A percentile compares a stretch with the other conserved stretches of the same genome.
Conservation (phyloP, 30 jellyfish, hydroid and myxozoan genomes). For the Catostylus mosaicus region DNA sequence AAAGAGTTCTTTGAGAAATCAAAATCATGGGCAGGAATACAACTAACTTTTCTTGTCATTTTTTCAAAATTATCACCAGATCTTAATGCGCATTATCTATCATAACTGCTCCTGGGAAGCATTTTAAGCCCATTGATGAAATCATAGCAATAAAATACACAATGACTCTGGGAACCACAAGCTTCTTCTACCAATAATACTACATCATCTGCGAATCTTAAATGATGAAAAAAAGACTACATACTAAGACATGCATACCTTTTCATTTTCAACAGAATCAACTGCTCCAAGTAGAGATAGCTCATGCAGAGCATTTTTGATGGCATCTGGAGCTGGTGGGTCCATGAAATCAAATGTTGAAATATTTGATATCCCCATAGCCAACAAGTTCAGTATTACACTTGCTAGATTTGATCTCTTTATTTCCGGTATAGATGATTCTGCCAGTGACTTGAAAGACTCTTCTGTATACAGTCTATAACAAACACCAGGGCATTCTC, state of each 20-base stretch:
- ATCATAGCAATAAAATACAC: no score
- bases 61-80: no score
- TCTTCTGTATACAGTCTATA: slow-evolving; percentile 95
- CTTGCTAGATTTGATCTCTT: slow-evolving; percentile 79
- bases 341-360: slow-evolving; percentile 86
- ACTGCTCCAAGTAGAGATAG: slow-evolving; percentile 88
- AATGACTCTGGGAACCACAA: no score
- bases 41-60: no score
- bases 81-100: no score
- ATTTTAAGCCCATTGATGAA: no score
- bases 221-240: neutral
- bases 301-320: slow-evolving; percentile 77
- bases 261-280: slow-evolving; percentile 74
- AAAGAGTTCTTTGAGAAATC: no score
- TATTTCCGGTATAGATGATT: slow-evolving; percentile 89
- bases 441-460: slow-evolving; percentile 61
- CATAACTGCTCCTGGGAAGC: no score
- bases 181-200: no score
- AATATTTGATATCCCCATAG: slow-evolving; percentile 86
- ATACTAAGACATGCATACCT: slow-evolving; percentile 39
- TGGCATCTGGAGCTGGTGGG: slow-evolving; percentile 74
- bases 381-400: slow-evolving; percentile 74
- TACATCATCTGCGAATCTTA: no score
- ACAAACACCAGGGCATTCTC: slow-evolving; percentile 94
- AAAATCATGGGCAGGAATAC: no score